A percentile compares a stretch with the other conserved stretches of the same genome.
Conservation (phyloP, 2,888 invertebrate species). For the Drosophila setosimentum region DNA sequence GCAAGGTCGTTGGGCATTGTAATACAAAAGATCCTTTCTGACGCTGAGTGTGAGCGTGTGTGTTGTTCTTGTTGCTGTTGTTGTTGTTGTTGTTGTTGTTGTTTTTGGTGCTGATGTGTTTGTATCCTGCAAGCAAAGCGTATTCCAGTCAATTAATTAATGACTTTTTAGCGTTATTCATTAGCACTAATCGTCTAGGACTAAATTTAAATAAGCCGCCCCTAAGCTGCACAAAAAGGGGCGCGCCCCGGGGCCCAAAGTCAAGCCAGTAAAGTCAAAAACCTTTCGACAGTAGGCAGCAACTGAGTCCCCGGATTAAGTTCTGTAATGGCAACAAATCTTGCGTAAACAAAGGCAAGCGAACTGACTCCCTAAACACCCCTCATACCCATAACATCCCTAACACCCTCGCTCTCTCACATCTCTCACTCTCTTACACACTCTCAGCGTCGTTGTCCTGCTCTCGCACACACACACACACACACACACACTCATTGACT, state of each 20-base stretch:
- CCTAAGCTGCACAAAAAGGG: constrained; percentile 54
- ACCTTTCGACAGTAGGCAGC: constrained; percentile 67
- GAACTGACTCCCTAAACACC: constrained; percentile 56
- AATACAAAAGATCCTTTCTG: constrained; percentile 42
- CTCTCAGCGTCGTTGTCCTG: constrained; percentile 10
- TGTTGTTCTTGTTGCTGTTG: neutral
- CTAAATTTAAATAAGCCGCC: constrained; percentile 55
- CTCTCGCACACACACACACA: constrained; percentile 19
- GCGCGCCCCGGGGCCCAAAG: constrained; percentile 43
- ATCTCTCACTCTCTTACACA: constrained; percentile 9
- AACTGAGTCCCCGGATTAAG: constrained; percentile 71
- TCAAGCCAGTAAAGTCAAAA: constrained; percentile 69
- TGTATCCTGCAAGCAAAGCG: constrained; percentile 45
- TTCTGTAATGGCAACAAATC: constrained; percentile 78
- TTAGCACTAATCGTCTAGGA: constrained; percentile 73
- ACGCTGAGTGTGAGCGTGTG: constrained; percentile 24
- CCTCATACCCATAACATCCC: constrained; percentile 32
- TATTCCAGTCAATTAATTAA: constrained; percentile 72
- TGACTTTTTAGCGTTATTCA: constrained; percentile 74
- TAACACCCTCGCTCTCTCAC: constrained; percentile 40
- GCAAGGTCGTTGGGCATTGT: constrained; percentile 58
- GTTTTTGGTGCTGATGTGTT: constrained; percentile 5
- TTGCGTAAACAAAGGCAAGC: constrained; percentile 78
- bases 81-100: neutral
- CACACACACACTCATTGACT: constrained; percentile 12